These are phyloP conservation scores for Morinoia aosen DNA, from an alignment of 2,888 invertebrate genomes.

Conservation along the genomic window DNA sequence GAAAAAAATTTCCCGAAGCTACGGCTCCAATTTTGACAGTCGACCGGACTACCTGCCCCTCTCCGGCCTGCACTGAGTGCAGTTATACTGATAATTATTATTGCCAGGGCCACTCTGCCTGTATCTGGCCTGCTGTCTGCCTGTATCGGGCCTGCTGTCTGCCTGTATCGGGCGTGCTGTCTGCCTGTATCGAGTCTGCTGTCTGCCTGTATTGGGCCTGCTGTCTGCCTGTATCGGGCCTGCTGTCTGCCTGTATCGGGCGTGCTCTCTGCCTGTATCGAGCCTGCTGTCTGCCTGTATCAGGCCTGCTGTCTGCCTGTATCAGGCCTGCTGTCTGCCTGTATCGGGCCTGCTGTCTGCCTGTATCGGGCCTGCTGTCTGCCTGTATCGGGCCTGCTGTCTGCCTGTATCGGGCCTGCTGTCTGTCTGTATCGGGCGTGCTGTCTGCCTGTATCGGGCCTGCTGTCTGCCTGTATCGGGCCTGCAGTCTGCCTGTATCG, in stretches of 20 bases:
- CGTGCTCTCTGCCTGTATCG: not conserved
- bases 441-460: not conserved
- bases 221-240: not conserved
- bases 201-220: not conserved
- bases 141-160: not conserved
- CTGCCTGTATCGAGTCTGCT: too few relatives aligned
- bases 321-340: not conserved
- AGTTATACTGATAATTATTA: not conserved
- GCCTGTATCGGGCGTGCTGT: too few relatives aligned
- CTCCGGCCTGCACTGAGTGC: not conserved
- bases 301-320: not conserved
- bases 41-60: not conserved
- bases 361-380: not conserved
- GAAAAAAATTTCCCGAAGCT: not conserved
- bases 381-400: not conserved
- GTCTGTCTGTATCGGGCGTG: too few relatives aligned
- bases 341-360: not conserved
- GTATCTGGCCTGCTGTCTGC: not conserved
- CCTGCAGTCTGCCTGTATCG: not conserved
- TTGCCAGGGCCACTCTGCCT: not conserved
- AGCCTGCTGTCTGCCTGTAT: not conserved
- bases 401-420: not conserved
- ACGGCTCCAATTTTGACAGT: not conserved
- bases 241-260: not conserved
- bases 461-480: not conserved